Conservation (phyloP, 2,888 invertebrate species). For the Artemia sinica region DNA sequence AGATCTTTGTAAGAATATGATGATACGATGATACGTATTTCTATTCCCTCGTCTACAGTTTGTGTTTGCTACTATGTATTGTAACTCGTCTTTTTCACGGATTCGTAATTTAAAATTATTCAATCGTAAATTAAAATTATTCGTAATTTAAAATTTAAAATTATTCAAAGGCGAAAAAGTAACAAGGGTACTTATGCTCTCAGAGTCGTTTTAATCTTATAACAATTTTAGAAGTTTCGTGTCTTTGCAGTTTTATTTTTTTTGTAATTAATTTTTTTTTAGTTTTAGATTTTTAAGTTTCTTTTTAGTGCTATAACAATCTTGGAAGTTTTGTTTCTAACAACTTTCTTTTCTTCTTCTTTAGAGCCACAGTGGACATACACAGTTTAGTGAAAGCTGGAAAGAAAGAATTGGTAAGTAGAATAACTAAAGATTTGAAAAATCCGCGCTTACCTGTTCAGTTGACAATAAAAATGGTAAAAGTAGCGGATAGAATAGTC, state of each 20-base stretch:
- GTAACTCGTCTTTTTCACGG: no score
- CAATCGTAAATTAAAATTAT: no score
- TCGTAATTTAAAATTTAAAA: no score
- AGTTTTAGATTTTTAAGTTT: background rate
- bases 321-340: background rate
- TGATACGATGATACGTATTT: no score
- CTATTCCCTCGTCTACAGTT: no score
- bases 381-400: slow-evolving; percentile 50
- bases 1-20: no score
- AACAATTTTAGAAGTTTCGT: background rate
- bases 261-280: background rate
- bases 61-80: no score
- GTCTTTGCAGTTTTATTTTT: background rate
- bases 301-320: background rate
- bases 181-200: background rate
- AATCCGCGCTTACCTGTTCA: no score
- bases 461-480: no score
- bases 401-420: slow-evolving; percentile 49
- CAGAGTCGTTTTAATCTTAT: background rate
- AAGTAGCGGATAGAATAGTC: no score
- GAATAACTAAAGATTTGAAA: no score
- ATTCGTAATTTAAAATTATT: no score
- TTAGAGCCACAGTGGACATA: slow-evolving; percentile 53
- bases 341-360: slow-evolving; percentile 28
- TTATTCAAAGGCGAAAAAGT: background rate